phyloP scores from a whole-genome alignment of 2,797 vertebrate genomes.

The Arvicola amphibius region DNA sequence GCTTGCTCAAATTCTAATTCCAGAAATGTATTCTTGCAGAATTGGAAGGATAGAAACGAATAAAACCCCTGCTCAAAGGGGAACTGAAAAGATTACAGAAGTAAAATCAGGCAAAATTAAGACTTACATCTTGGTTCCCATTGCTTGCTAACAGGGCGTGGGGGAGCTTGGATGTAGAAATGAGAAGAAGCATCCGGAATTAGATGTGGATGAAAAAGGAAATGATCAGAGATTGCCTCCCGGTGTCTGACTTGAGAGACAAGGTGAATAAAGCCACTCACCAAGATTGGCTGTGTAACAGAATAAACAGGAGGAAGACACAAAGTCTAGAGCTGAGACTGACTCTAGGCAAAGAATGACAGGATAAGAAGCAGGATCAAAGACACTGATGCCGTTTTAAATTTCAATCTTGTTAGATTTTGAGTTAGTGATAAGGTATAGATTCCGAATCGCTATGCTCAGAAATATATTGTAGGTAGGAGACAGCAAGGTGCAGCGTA shows the following conservation, averaged over 20 bases:
- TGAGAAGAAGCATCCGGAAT: neutral
- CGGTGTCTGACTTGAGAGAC: neutral
- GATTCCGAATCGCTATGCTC: constrained; percentile 34
- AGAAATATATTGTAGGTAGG: neutral
- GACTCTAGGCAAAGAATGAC: neutral
- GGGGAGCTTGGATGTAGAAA: neutral
- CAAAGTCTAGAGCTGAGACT: too few relatives aligned
- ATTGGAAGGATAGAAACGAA: neutral
- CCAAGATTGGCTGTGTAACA: neutral
- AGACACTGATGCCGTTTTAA: neutral
- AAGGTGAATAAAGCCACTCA: neutral
- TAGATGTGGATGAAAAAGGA: neutral
- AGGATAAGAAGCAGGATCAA: neutral
- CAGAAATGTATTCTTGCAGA: neutral
- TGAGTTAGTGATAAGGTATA: constrained; percentile 40
- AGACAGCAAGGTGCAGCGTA: constrained; percentile 9
- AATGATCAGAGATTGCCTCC: neutral
- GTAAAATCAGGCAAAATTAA: constrained; percentile 14
- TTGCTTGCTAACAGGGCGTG: neutral
- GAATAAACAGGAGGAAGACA: neutral
- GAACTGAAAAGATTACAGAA: neutral
- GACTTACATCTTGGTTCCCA: neutral
- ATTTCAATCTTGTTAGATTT: constrained; percentile 46
- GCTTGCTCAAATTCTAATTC: neutral
- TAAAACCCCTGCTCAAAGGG: neutral